Conservation (phyloP, 2,888 invertebrate species). For the Lithosia quadra region DNA sequence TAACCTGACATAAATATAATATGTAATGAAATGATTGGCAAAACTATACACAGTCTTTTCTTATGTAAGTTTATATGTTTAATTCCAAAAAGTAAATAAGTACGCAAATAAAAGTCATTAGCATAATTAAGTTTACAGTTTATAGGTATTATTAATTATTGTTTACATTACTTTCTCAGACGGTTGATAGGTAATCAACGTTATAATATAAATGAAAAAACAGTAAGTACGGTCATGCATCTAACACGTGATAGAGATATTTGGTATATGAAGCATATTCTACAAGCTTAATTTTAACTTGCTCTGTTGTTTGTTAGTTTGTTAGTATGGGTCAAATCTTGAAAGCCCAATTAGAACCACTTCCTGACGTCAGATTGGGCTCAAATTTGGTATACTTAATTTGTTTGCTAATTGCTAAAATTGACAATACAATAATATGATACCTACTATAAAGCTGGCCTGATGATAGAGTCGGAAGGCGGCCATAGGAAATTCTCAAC, state of each 20-base stretch:
- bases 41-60: background rate
- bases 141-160: constrained; percentile 13
- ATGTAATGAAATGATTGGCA: background rate
- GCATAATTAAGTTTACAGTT: constrained; percentile 1
- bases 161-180: constrained; percentile 8
- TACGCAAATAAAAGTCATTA: constrained; percentile 1
- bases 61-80: background rate
- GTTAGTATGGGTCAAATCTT: too few relatives aligned
- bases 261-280: background rate
- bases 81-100: background rate
- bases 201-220: background rate
- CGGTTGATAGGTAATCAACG: constrained; percentile 11
- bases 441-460: too few relatives aligned
- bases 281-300: too few relatives aligned
- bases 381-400: too few relatives aligned
- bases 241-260: background rate
- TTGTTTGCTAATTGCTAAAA: too few relatives aligned
- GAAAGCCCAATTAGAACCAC: too few relatives aligned
- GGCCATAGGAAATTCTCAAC: too few relatives aligned
- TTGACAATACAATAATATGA: too few relatives aligned
- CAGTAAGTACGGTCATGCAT: background rate
- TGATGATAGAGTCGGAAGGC: too few relatives aligned
- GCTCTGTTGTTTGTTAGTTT: too few relatives aligned
- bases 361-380: too few relatives aligned
- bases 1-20: background rate